These are phyloP conservation scores for Amiota communis DNA, from an alignment of 2,888 invertebrate species.

Conservation along the genomic window DNA sequence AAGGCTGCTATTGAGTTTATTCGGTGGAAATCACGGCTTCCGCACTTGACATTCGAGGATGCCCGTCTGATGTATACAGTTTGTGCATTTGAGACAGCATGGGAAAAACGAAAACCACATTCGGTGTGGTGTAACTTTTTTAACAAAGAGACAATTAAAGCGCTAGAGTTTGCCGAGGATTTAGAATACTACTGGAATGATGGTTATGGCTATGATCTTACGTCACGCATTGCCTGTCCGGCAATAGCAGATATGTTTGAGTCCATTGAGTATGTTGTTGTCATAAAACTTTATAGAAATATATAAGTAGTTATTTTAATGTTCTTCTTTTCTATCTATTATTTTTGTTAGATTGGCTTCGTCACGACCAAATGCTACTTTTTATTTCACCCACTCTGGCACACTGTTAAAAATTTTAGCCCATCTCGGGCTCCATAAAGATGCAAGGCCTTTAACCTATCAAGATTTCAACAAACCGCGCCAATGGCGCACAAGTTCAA, in stretches of 20 bases:
- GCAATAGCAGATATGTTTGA: conserved; percentile 81
- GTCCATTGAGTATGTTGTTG: conserved; percentile 77
- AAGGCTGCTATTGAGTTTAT: conserved; percentile 74
- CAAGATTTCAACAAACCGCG: conserved; percentile 74
- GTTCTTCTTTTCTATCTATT: not conserved
- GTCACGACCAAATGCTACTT: conserved; percentile 75
- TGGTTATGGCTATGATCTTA: conserved; percentile 84
- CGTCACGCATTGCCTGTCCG: conserved; percentile 84
- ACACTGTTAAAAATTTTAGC: conserved; percentile 84
- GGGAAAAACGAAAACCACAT: conserved; percentile 75
- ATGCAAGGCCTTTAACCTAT: conserved; percentile 77
- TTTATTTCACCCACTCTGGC: conserved; percentile 89
- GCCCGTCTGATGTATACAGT: conserved; percentile 80
- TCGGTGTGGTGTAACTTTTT: conserved; percentile 89
- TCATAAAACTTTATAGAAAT: not conserved
- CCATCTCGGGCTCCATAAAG: conserved; percentile 82
- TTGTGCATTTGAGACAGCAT: conserved; percentile 89
- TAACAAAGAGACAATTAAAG: conserved; percentile 76
- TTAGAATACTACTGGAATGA: conserved; percentile 87
- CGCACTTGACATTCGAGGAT: conserved; percentile 76
- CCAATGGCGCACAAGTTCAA: conserved; percentile 77
- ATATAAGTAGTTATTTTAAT: too few relatives aligned
- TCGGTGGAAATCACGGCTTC: conserved; percentile 76
- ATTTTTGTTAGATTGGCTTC: conserved; percentile 53
- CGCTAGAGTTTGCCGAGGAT: conserved; percentile 84